Evolutionary conservation across 2,113 vertebrate genomes (phyloP).

Genomic region (Megaceryle maxima): DNA sequence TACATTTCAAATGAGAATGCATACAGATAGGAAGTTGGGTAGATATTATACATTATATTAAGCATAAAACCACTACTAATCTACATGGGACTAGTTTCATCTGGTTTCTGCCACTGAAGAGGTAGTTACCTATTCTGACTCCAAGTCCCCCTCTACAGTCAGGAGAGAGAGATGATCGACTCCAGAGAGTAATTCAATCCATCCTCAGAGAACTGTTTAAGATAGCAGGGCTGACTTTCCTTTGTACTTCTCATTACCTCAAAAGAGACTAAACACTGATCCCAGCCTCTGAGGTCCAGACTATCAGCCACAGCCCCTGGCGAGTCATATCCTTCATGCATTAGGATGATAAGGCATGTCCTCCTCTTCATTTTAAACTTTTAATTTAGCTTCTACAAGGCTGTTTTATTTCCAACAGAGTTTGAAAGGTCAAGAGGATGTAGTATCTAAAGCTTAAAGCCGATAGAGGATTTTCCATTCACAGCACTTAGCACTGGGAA

Average conservation of each 20-base stretch:
- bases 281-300: not conserved
- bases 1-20: not conserved
- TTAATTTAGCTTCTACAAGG: not conserved
- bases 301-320: not conserved
- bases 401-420: not conserved
- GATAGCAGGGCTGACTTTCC: not conserved
- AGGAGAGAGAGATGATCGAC: accelerated
- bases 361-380: not conserved
- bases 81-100: not conserved
- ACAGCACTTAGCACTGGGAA: not conserved
- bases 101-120: not conserved
- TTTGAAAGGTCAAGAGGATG: not conserved
- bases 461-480: not conserved
- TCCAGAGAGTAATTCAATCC: not conserved
- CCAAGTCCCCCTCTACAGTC: not conserved
- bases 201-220: not conserved
- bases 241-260: accelerated
- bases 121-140: not conserved
- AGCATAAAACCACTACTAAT: not conserved
- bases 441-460: not conserved
- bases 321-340: not conserved
- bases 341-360: not conserved
- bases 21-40: not conserved
- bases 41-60: not conserved
- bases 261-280: not conserved